A percentile compares a stretch with the other conserved stretches of the same genome.
Evolutionary conservation across 2,113 vertebrate species (phyloP).

Genomic region (Petrocephalus zakoni): DNA sequence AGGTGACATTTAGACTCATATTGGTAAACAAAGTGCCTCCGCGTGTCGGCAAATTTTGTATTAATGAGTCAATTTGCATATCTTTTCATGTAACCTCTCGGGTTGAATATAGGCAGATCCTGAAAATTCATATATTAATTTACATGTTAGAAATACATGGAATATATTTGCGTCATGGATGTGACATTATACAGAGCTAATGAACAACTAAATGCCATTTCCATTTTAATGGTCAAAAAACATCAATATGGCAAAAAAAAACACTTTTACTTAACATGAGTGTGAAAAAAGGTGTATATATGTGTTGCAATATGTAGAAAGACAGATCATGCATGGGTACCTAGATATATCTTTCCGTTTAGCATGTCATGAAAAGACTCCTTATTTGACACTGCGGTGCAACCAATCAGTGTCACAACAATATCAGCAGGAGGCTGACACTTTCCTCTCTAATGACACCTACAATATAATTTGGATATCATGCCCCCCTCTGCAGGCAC

Average conservation of each 20-base stretch:
- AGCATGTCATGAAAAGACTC: not conserved
- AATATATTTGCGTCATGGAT: not conserved
- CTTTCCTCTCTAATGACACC: constrained; percentile 21
- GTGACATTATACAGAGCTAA: not conserved
- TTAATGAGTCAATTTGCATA: not conserved
- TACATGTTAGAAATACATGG: not conserved
- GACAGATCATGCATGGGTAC: not conserved
- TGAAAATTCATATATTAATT: not conserved
- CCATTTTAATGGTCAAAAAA: not conserved
- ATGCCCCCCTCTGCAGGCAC: not conserved
- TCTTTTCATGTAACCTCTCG: not conserved
- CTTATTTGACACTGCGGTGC: not conserved
- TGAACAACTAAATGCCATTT: not conserved
- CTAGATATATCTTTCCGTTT: not conserved
- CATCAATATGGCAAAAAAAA: not conserved
- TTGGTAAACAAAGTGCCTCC: not conserved
- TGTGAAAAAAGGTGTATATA: not conserved
- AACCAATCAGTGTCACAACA: constrained; percentile 9
- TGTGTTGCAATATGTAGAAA: not conserved
- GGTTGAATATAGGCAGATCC: not conserved
- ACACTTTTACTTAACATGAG: not conserved
- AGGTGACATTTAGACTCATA: not conserved
- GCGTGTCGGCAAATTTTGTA: not conserved
- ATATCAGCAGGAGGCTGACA: constrained; percentile 14
- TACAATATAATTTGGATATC: constrained; percentile 31